Percentiles rank a stretch among this genome's conserved stretches.
These are phyloP conservation scores for Tauraco hartlaubi DNA, from an alignment of 2,797 vertebrate genomes.

Conservation along the genomic window DNA sequence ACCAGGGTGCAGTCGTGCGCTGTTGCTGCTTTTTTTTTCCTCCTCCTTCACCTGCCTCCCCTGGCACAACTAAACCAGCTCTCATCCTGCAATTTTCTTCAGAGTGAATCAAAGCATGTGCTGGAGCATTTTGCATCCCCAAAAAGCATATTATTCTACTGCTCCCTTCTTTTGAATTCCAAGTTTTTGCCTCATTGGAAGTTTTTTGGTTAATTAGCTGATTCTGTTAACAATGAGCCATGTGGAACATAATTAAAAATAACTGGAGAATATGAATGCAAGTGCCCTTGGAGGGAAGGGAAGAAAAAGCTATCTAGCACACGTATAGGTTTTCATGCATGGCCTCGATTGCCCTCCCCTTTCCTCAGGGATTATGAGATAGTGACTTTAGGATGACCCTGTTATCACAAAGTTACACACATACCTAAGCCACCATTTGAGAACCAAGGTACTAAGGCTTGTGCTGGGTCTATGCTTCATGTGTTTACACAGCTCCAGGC, in stretches of 20 bases:
- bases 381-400: not conserved
- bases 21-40: not conserved
- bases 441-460: not conserved
- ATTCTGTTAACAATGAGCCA: not conserved
- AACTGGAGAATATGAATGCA: not conserved
- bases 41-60: not conserved
- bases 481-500: not conserved
- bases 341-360: not conserved
- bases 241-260: not conserved
- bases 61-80: not conserved
- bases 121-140: not conserved
- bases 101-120: not conserved
- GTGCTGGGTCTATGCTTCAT: not conserved
- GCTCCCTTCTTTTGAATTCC: not conserved
- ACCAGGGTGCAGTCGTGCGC: not conserved
- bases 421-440: not conserved
- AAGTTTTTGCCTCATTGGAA: not conserved
- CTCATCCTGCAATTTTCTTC: not conserved
- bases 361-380: not conserved
- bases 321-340: fast-evolving
- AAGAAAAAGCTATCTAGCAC: not conserved
- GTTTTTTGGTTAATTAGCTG: not conserved
- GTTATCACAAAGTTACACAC: not conserved
- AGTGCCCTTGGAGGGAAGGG: not conserved
- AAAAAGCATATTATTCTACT: not conserved